Base-by-base conservation (phyloP, 2,797 vertebrate genomes). In the Mus spretus region DNA sequence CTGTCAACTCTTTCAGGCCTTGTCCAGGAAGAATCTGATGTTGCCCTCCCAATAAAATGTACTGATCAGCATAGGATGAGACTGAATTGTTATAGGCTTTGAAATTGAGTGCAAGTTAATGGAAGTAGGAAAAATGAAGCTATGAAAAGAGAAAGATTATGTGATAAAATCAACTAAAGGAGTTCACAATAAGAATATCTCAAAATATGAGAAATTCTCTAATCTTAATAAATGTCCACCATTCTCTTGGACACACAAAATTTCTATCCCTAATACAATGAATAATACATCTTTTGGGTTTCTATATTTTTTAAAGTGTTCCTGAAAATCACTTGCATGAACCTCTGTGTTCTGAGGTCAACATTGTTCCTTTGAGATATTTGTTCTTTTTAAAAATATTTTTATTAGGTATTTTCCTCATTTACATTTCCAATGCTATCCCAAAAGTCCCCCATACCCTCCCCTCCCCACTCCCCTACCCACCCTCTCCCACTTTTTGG, bases 1-100 rank as follows among this genome's bases (percentile, higher is more conserved):
- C 78, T 93, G 57, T 83, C 40, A 83, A 63, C 44, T 89, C 61
- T 95, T 95, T 96, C 37, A 65, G 31, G 13, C 53, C 80, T 91
- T 91, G 79, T 87, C 53, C 44, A 11, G 67, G 53, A 91, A 80
- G 22, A 96, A 88, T 67, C n/a, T 67, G 24, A 96, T 93, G 72
- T 87, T 57, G 65, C 10, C 40, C 80, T 34, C 63, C 87, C 57
- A 31, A 0, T 83, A 79, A 84, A 90, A 83, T 72, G 47, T 81
- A 77, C 70, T 80, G 44, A 96, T 77, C 84, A n/a, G 6, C 80
- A 37, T 10, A 77, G 15, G 22, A 53, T 50, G 20, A 70, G 37
- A 24, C 12, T 31, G 1, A 53, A 82, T 17, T 82, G 28, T 89
- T n/a, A 77, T 6, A 55, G 20, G 26, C n/a, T 85, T 59, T 13